Base-by-base conservation (phyloP, 2,797 vertebrate species). In the Lutjanus campechanus region DNA sequence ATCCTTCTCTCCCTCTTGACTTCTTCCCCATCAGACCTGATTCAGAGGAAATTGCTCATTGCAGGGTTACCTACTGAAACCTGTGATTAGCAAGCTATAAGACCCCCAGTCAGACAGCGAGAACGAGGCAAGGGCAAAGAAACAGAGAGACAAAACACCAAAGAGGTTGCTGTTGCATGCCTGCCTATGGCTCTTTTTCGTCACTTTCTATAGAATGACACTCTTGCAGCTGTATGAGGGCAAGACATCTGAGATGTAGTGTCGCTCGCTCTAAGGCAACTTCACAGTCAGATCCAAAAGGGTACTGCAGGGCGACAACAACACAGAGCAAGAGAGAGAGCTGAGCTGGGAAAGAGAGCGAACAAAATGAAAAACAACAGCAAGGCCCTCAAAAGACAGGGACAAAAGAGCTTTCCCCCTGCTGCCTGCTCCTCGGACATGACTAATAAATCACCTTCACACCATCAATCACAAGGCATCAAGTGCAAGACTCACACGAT, bases 361-460 rank as follows among this genome's bases (percentile, higher is more conserved):
- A 67, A 68, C 67, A 65, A 74, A 87, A 87, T 86, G 88, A 89
- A 87, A 91, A 93, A 92, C 87, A 93, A 86, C 81, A 66, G 82
- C 20, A n/a, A 82, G 82, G 67, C 58, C 64, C 84, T 82, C 62
- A 76, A 79, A 85, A 84, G 90, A 93, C 87, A 80, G 81, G 71
- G 88, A 92, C 90, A 91, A 88, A 92, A 91, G 81, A 92, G 87
- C 82, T 83, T 73, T 81, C 80, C 73, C 68, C 73, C 71, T 2
- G 69, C 77, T 82, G 89, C 85, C 84, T 79, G 85, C 82, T 83
- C 79, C 67, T 67, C 44, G 76, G 88, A 91, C 89, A 76, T 64
- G 64, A 84, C 91, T 85, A 83, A 93, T 92, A 85, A 86, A 92
- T 92, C 92, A 89, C 84, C 77, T 78, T 77, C 17, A 63, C 64